These are phyloP conservation scores for Agrotis clavis DNA, from an alignment of 2,888 invertebrate genomes.

Conservation along the genomic window DNA sequence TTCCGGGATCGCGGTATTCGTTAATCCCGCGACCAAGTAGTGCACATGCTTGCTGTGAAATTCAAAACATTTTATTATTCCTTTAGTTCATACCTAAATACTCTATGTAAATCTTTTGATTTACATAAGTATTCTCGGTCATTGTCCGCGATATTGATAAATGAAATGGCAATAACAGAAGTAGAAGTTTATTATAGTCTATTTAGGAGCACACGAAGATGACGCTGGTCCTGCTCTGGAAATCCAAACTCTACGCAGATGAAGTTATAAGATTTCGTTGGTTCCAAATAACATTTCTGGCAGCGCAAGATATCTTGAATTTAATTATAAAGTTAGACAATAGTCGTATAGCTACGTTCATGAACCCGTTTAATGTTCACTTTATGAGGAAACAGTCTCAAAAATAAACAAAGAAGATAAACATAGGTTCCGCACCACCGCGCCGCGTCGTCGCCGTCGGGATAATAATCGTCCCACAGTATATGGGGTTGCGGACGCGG, in stretches of 20 bases:
- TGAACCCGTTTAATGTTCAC: conserved; percentile 61
- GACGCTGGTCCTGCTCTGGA: neutral
- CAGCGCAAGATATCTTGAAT: conserved; percentile 49
- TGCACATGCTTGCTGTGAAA: neutral
- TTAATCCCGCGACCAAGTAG: too few species aligned
- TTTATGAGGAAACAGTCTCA: conserved; percentile 59
- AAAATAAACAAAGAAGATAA: conserved; percentile 67
- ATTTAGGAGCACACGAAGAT: neutral
- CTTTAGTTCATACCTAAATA: neutral
- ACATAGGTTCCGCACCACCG: conserved; percentile 53
- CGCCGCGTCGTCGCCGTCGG: conserved; percentile 28
- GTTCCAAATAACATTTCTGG: conserved; percentile 45
- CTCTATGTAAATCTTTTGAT: neutral
- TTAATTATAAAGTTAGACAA: conserved; percentile 63
- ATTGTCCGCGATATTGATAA: neutral
- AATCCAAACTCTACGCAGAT: conserved; percentile 32
- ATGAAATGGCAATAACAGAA: neutral
- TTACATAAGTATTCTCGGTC: neutral
- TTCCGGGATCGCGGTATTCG: too few species aligned
- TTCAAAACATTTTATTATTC: neutral
- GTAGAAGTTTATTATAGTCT: neutral
- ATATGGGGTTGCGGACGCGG: conserved; percentile 48
- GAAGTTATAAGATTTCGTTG: conserved; percentile 39
- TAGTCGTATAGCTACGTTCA: conserved; percentile 50
- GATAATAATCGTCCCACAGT: conserved; percentile 58